Base-by-base conservation (phyloP, 2,113 vertebrate species). In the Ctenomys sociabilis region DNA sequence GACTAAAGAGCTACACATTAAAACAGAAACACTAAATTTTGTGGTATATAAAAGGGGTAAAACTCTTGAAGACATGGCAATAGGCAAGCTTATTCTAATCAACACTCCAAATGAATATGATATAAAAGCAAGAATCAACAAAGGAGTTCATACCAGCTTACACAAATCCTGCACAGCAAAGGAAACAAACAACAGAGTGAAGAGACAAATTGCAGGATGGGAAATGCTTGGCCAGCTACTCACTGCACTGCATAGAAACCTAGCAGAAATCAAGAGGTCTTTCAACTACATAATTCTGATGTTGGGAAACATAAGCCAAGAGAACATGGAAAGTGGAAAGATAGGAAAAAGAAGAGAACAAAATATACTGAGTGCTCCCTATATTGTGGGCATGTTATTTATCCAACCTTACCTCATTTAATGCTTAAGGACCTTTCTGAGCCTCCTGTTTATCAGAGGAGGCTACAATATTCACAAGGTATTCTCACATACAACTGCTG, bases 401-500 rank as follows among this genome's bases (percentile, higher is more conserved):
- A 21, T 3, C 17, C 45, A 3, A 13, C 7, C 8, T 16, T 2
- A 11, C 28, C 78, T 32, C 40, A 5, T 24, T 73, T 45, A 30
- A 13, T 1, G 32, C 24, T 43, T 10, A 45, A 13, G 0, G 1
- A 22, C 22, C 12, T 40, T 37, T 40, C n/a, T 0, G 8, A 43
- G 57, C 5, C 32, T 35, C 9, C 70, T 40, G 0, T 4, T 4
- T 30, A 17, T 78, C 81, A 45, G 13, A 7, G 1, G 12, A 72
- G 57, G 17, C 26, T 4, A 7, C 4, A 6, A n/a, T 6, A 66
- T 2, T 64, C 70, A 49, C 35, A 57, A 66, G 28, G 35, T 78
- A n/a, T 21, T 11, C 61, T 66, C 63, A 24, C 1, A 3, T 13
- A 26, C 0, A 40, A 7, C 2, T 72, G 24, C 22, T 22, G 24